Evolutionary conservation across 2,113 vertebrate genomes (phyloP), one percentile per base, ranked within the genome.

Genomic region (Petrocephalus microphthalmus): DNA sequence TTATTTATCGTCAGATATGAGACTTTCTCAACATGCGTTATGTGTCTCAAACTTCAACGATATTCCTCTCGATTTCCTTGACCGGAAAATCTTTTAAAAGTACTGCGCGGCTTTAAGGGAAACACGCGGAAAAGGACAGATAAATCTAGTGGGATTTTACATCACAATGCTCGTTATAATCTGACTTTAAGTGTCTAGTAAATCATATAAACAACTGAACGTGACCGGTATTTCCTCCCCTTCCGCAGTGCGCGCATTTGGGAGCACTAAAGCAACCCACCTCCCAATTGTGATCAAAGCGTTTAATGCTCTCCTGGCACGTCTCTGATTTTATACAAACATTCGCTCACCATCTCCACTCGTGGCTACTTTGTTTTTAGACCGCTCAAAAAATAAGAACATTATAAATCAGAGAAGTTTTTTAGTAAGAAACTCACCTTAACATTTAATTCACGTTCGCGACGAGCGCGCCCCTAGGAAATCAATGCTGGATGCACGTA

Each of bases 391-490:
- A 88, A 54, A 22, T 29, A 47, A 6, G n/a, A 52, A 54, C 6
- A 56, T 51, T 45, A 22, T 84, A 25, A 54, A 85, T 85, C 74
- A 89, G 8, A 89, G 42, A 91, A 47, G 84, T 88, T 89, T 92
- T 93, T 91, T 89, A 67, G 60, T 25, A 90, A 84, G n/a, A 88
- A 94, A 97, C 96, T 98, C 96, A 98, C 97, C 97, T 96, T 95
- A 91, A 92, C 91, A 93, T 92, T 91, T 95, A 47, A 88, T 92
- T 90, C 92, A 92, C 90, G 93, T 86, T 94, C 92, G 93, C 92
- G 94, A 90, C 87, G 91, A 93, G 93, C 91, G 94, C 90, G 93
- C 93, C 93, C 92, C 92, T 91, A 95, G 92, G 93, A 93, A 93
- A 93, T 92, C 93, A 94, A 92, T 93, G 92, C 91, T 92, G 91